Percentiles rank a stretch among this genome's conserved stretches.
These are phyloP conservation scores for Rhizomys pruinosus DNA, from an alignment of 2,113 vertebrate species.

Conservation along the genomic window DNA sequence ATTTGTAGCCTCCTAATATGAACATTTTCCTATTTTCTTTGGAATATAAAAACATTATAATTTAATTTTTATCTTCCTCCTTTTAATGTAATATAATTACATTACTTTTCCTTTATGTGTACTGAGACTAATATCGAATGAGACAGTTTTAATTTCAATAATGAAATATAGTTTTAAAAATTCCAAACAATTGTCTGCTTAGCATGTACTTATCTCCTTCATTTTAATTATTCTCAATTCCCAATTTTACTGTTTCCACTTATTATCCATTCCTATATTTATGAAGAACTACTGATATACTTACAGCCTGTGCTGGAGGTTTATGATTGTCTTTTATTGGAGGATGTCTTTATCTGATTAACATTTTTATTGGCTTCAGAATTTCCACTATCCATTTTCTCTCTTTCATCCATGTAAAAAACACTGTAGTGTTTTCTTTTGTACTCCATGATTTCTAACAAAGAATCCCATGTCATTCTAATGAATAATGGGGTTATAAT, in stretches of 20 bases:
- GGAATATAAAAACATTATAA: neutral
- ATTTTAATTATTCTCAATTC: neutral
- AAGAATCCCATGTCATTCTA: neutral
- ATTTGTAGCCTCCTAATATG: too few species aligned
- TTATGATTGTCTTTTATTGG: neutral
- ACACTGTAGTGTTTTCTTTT: neutral
- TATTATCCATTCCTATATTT: neutral
- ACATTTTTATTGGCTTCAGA: neutral
- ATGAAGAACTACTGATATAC: neutral
- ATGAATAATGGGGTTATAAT: neutral
- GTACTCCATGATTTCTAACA: neutral
- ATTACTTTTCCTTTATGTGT: neutral
- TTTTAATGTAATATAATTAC: neutral
- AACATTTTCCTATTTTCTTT: neutral
- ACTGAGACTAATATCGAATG: neutral
- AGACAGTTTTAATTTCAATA: neutral
- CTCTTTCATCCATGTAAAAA: neutral
- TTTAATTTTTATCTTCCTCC: neutral
- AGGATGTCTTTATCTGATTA: neutral
- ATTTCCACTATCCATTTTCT: neutral
- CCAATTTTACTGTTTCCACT: neutral
- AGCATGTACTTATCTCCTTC: neutral
- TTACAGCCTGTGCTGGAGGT: neutral
- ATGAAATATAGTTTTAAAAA: neutral
- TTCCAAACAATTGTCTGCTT: neutral